Evolutionary conservation across 35 echinoderm and acorn worm species (phyloP).

Genomic region (Lytechinus variegatus): DNA sequence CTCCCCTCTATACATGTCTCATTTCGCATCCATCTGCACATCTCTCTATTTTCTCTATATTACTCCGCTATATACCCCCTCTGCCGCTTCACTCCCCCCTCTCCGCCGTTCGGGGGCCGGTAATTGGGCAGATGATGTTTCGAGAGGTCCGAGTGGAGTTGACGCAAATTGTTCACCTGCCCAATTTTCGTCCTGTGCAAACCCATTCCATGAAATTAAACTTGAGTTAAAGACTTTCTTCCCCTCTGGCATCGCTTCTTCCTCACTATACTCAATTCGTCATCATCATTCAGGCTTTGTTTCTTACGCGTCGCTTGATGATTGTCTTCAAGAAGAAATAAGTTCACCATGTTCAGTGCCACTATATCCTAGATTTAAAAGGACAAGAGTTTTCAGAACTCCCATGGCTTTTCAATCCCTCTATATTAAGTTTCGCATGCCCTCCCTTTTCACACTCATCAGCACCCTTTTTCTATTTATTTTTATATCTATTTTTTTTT

Average conservation of each 20-base stretch:
- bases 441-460: too few relatives aligned
- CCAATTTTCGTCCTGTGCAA: slow-evolving; percentile 27
- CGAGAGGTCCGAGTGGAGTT: slow-evolving; percentile 35
- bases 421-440: too few relatives aligned
- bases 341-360: neutral
- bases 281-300: neutral
- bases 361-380: neutral
- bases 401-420: neutral
- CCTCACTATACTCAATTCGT: neutral
- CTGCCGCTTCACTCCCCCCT: neutral
- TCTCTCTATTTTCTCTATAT: neutral
- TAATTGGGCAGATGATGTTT: slow-evolving; percentile 27
- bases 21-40: neutral
- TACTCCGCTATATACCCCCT: neutral
- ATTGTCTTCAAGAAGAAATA: neutral
- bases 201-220: neutral
- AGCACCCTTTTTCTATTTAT: too few relatives aligned
- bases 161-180: slow-evolving; percentile 44
- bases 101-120: neutral
- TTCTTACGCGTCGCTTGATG: neutral
- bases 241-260: neutral
- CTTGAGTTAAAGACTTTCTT: neutral
- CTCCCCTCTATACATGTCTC: neutral
- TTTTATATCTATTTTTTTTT: too few relatives aligned
- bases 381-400: neutral